Base-by-base conservation (phyloP, 2,113 vertebrate genomes). In the Anhinga rufa region DNA sequence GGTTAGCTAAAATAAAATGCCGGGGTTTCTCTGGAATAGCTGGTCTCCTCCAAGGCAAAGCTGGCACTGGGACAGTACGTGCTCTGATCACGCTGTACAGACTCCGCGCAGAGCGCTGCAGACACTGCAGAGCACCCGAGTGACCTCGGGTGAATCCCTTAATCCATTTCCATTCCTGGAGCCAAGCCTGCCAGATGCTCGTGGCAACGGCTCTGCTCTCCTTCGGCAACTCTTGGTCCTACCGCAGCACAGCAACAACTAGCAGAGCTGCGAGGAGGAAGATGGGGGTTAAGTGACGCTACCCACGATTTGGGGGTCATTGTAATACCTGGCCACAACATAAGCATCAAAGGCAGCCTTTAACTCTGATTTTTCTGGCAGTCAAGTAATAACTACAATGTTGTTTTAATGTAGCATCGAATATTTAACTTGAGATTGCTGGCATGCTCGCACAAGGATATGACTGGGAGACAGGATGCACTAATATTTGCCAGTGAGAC, bases 401-500 rank as follows among this genome's bases (percentile, higher is more conserved):
- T 82, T 86, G 72, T 84, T 93, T 51, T 34, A 88, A 62, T 2
- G 10, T 28, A n/a, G 34, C 2, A 2, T 5, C 4, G 36, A 85
- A 49, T 46, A 17, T 58, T 77, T 9, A 29, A 26, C 57, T 49
- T 7, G 42, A 52, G 81, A 46, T 64, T 31, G 65, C 74, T 92
- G 90, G 93, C 87, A 6, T 44, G 93, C 86, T 86, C 55, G 6
- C 82, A 38, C 68, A 7, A 55, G 93, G 88, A 62, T 58, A 55
- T 3, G 83, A 26, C 61, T 16, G 86, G 83, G 92, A 94, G 91
- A 87, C 77, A 84, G 95, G 94, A 91, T 68, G 91, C 93, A 70
- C 92, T 65, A 62, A 61, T 82, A 82, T 94, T 88, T 92, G 90
- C 92, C 95, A 89, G 94, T 72, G 86, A 97, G 85, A 74, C 86